Evolutionary conservation across 1,140 invertebrate species (phyloP), one percentile per base, ranked within the genome.

Genomic region (Acromyrmex charruanus): DNA sequence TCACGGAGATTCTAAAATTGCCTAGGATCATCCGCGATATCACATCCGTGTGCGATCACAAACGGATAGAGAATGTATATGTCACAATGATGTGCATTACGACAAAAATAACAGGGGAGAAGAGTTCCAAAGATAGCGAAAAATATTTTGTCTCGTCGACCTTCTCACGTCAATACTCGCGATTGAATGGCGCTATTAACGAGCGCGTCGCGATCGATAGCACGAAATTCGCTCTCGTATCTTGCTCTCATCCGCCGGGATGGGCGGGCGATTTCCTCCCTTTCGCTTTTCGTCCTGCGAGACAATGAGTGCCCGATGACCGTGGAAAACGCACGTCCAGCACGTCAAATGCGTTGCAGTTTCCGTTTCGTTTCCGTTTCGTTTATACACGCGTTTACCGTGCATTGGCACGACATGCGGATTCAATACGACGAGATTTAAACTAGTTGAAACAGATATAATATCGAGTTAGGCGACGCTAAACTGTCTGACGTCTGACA

Each of bases 171-270:
- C 69, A 75, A 84, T 69, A 69, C 21, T 16, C 35, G 31, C 55
- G 55, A 63, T 35, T 75, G 69, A 84, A 75, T 84, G 55, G 69
- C 80, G 80, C 28, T 81, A 84, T 84, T 84, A 84, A 84, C 69
- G 80, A 84, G 31, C 72, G 69, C 69, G 80, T 35, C 35, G 39
- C 53, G 80, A 84, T 84, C 80, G 80, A 84, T 84, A 84, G 44
- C 25, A 16, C 18, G 10, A 74, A 61, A 84, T 84, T 59, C 55
- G 69, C 25, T 31, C 80, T 74, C n/a, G 68, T 49, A 59, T 49
- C 53, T 61, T 39, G 16, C 80, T 55, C 66, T 44, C 35, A 39
- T 31, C 14, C 16, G 16, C 21, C 31, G 31, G 31, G 31, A 31
- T 31, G 31, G 31, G 31, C 5, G 25, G 71, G 55, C 25, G 80